Conservation (phyloP, 2,113 vertebrate species). For the Antennarius striatus region DNA sequence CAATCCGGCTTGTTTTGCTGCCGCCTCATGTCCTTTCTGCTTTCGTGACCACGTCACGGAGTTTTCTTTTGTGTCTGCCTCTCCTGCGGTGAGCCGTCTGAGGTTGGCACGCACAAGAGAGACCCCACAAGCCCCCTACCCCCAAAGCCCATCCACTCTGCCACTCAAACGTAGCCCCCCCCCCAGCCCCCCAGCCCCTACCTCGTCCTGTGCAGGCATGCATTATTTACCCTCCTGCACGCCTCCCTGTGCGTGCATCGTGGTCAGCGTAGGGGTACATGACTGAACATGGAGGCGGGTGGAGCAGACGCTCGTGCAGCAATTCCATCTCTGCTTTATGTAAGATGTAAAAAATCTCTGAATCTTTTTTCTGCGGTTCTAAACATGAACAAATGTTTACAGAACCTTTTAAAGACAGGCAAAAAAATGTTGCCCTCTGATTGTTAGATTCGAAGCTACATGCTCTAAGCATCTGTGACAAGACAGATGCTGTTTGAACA, state of each 20-base stretch:
- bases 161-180: constrained; percentile 42
- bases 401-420: not conserved
- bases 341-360: too few relatives aligned
- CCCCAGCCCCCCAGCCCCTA: constrained; percentile 39
- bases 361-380: too few relatives aligned
- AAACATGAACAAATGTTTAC: not conserved
- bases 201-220: constrained; percentile 62
- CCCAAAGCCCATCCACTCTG: constrained; percentile 30
- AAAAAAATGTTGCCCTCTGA: too few relatives aligned
- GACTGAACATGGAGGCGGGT: constrained; percentile 11
- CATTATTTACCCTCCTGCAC: constrained; percentile 62
- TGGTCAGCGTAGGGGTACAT: constrained; percentile 23
- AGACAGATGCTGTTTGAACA: too few relatives aligned
- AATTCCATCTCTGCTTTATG: too few relatives aligned
- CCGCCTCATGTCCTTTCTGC: constrained; percentile 48
- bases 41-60: constrained; percentile 42
- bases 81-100: constrained; percentile 65
- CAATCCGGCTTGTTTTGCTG: constrained; percentile 44
- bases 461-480: too few relatives aligned
- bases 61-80: constrained; percentile 57
- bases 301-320: not conserved
- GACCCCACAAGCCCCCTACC: constrained; percentile 51
- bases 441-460: too few relatives aligned
- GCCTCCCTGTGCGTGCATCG: constrained; percentile 31
- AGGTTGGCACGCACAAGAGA: constrained; percentile 68